Evolutionary conservation across 2,113 vertebrate genomes (phyloP), one percentile per base, ranked within the genome.

Genomic region (Psophia crepitans): DNA sequence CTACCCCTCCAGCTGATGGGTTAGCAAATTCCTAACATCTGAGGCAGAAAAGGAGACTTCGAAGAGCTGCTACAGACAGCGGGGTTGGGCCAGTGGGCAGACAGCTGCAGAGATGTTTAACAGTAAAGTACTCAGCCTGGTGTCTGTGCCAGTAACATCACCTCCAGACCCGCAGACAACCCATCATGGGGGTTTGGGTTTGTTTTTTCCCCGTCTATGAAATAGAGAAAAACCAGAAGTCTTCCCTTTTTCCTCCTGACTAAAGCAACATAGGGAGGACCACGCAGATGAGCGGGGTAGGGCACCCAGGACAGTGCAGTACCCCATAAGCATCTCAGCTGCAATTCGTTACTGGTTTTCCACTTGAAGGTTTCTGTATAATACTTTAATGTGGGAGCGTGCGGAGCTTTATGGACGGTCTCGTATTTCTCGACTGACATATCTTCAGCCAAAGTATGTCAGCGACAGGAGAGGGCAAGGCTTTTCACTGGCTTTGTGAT

Each of bases 301-400:
- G 64, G 64, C 35, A 41, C 22, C 11, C 92, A 64, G 82, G 76
- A 78, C 89, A 79, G 69, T 8, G 51, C 73, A 84, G 69, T 37
- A 35, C 63, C 70, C 81, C 89, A 89, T 5, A 6, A 93, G 84
- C 91, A 63, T 79, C 84, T 96, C 92, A 96, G 95, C 94, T 97
- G 97, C 84, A 95, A 95, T 96, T 96, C 96, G 97, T 97, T 96
- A 89, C 96, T 94, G 87, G 53, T 94, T 97, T 97, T 97, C 96
- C 95, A 96, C 94, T 97, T 95, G 93, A 96, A 96, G 94, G 95
- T 96, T 92, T 92, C 89, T 96, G 66, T 82, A 2, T 14, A 70
- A 65, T 2, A 85, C 96, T 97, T 97, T 97, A 95, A 96, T 97
- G 97, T 97, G 97, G 97, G 95, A 92, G 92, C 64, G 30, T 89